Base-by-base conservation (phyloP, 1,140 invertebrate species). In the Zaprionus gabonicus region DNA sequence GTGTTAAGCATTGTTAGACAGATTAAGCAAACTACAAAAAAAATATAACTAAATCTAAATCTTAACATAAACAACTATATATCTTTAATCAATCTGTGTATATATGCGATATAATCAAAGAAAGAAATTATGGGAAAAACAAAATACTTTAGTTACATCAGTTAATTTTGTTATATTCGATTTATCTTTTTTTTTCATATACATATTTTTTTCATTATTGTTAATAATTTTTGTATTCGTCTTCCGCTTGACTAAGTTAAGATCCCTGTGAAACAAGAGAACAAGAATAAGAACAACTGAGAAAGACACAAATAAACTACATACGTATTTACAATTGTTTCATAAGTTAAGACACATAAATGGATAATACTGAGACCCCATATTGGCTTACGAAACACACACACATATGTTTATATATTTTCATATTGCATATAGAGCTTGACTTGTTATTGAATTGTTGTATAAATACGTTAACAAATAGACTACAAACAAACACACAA, bases 1-100 rank as follows among this genome's bases (percentile, higher is more conserved):
- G 7, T 74, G 68, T 77, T 36, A 70, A 82, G 41, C n/a, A 82
- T 80, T 20, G 17, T 23, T 70, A 17, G 69, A 31, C 77, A 25
- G 23, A 38, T 71, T 56, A 67, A 46, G 28, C 25, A 64, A 46
- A 65, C 36, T 66, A 27, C 3, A 62, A 55, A 20, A 59, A 36
- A 64, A 17, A 38, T 60, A 69, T 38, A 41, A 51, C 41, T 46
- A 46, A 46, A 46, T 46, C 41, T 20, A 44, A 44, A 44, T 44
- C 41, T 55, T 58, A 31, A 20, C 46, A 58, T 71, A 66, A 41
- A 56, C 56, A 65, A 38, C 31, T 34, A 58, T 28, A 59, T 68
- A 67, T 41, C 41, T 60, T 41, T 31, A 66, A 59, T 12, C 67
- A 49, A 34, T 34, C 31, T 69, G 38, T 73, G 58, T 78, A 64